phyloP scores from a whole-genome alignment of 2,888 invertebrate species.

The Aethes cnicana region DNA sequence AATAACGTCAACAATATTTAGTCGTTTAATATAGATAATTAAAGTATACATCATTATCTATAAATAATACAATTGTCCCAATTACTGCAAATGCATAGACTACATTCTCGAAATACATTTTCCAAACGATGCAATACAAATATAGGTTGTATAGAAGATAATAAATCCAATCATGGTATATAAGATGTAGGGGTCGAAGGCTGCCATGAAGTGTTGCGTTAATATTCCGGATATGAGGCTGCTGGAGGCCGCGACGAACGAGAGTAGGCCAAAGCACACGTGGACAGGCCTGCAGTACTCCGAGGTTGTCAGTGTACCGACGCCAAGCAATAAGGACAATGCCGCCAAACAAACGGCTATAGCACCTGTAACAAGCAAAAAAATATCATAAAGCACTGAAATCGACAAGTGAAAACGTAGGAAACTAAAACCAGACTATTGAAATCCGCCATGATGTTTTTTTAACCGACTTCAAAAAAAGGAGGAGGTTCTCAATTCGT shows the following conservation, averaged over 20 bases:
- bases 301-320: too few relatives aligned
- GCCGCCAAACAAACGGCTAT: too few relatives aligned
- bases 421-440: too few relatives aligned
- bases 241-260: slow-evolving; percentile 50
- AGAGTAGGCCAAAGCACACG: slow-evolving; percentile 45
- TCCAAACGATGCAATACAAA: slow-evolving; percentile 43
- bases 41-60: not conserved
- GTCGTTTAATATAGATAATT: not conserved
- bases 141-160: slow-evolving; percentile 46
- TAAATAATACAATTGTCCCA: not conserved
- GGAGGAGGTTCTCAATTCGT: too few relatives aligned
- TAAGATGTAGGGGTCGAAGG: slow-evolving; percentile 33
- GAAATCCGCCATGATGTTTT: too few relatives aligned
- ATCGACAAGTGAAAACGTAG: too few relatives aligned
- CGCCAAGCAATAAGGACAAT: too few relatives aligned
- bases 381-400: too few relatives aligned
- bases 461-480: too few relatives aligned
- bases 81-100: slow-evolving; percentile 20
- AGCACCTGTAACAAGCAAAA: too few relatives aligned
- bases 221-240: slow-evolving; percentile 45
- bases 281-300: slow-evolving; percentile 40
- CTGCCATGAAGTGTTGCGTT: slow-evolving; percentile 46
- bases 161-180: slow-evolving; percentile 44
- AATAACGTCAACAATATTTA: not conserved
- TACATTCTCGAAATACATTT: slow-evolving; percentile 46